These are phyloP conservation scores for Bombus turneri DNA, from an alignment of 1,140 invertebrate genomes.

Conservation along the genomic window DNA sequence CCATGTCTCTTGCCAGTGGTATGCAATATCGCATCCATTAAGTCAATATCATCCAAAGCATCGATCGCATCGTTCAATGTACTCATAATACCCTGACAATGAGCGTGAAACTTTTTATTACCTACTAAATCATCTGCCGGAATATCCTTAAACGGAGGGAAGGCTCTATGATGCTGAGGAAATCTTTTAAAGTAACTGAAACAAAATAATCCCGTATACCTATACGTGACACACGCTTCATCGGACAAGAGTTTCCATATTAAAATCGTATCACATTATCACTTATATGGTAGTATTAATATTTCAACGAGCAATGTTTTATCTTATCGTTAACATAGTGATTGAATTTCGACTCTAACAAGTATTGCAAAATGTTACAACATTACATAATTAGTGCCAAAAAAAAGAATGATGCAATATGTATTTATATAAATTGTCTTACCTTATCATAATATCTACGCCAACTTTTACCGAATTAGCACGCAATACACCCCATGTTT, in stretches of 20 bases:
- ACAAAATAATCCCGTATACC: background rate
- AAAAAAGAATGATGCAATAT: too few species aligned
- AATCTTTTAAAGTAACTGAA: slow-evolving; percentile 85
- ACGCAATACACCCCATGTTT: slow-evolving; percentile 82
- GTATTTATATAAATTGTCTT: slow-evolving; percentile 57
- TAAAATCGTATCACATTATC: background rate
- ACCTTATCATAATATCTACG: slow-evolving; percentile 81
- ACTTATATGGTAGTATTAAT: background rate
- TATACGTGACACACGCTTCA: background rate
- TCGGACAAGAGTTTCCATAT: background rate
- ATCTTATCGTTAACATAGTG: background rate
- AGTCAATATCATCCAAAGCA: slow-evolving; percentile 85
- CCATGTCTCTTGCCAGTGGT: slow-evolving; percentile 86
- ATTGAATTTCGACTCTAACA: background rate
- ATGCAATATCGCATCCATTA: slow-evolving; percentile 84
- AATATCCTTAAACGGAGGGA: slow-evolving; percentile 84
- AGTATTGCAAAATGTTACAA: too few species aligned
- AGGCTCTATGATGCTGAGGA: slow-evolving; percentile 85
- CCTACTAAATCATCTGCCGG: slow-evolving; percentile 82
- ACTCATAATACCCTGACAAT: slow-evolving; percentile 86
- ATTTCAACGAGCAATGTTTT: background rate
- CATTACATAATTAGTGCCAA: too few species aligned
- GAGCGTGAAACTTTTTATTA: slow-evolving; percentile 86
- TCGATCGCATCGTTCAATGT: slow-evolving; percentile 85
- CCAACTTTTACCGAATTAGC: slow-evolving; percentile 80